Percentiles rank a stretch among this genome's conserved stretches.
These are phyloP conservation scores for Lepidurus arcticus DNA, from an alignment of 1,140 invertebrate genomes.

Conservation along the genomic window DNA sequence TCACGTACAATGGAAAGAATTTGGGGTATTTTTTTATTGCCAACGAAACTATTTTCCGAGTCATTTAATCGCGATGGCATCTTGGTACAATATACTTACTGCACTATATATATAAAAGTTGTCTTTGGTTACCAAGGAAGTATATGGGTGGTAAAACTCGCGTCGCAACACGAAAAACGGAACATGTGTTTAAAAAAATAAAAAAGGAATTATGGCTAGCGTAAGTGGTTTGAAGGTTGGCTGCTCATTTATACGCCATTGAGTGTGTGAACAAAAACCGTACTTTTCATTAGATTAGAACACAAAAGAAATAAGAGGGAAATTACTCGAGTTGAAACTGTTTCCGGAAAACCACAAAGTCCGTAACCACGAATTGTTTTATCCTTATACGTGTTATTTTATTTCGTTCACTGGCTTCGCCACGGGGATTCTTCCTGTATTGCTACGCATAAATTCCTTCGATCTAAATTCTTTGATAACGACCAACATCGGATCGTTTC, in stretches of 20 bases:
- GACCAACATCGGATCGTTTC: background rate
- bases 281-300: background rate
- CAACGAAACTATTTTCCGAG: too few relatives aligned
- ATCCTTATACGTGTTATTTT: background rate
- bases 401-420: background rate
- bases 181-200: background rate
- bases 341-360: slow-evolving; percentile 10
- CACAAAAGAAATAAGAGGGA: background rate
- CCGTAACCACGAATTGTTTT: background rate
- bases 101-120: too few relatives aligned
- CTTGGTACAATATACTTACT: too few relatives aligned
- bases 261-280: background rate
- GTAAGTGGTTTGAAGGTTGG: slow-evolving; percentile 6
- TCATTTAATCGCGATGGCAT: too few relatives aligned
- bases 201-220: background rate
- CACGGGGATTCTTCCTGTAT: background rate
- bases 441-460: background rate
- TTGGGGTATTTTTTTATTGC: too few relatives aligned
- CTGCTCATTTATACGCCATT: background rate
- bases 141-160: too few relatives aligned
- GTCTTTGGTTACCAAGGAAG: too few relatives aligned
- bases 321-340: background rate
- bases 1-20: too few relatives aligned
- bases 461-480: background rate
- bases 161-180: too few relatives aligned